Conservation (phyloP, 2,113 vertebrate species). For the Microtus montanus region DNA sequence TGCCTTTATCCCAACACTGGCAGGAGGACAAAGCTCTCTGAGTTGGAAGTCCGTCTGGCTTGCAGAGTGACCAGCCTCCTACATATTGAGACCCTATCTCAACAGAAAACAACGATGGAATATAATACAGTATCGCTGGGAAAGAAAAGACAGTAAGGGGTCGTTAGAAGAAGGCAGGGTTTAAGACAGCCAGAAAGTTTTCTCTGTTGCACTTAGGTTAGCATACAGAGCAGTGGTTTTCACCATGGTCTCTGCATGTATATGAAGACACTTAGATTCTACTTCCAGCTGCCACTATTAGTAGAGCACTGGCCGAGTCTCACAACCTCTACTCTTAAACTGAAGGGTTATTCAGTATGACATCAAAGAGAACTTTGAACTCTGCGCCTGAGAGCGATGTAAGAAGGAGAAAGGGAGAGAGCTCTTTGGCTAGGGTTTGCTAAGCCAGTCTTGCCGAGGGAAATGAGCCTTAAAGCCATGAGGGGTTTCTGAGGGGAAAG, state of each 20-base stretch:
- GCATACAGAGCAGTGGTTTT: background rate
- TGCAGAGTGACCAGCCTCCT: background rate
- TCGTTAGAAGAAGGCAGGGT: background rate
- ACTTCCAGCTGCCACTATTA: background rate
- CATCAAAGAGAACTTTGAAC: slow-evolving; percentile 46
- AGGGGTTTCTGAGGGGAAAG: background rate
- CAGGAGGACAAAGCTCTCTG: background rate
- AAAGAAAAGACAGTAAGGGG: slow-evolving; percentile 16
- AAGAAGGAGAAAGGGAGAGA: slow-evolving; percentile 1
- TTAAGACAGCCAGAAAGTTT: background rate
- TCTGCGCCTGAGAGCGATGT: background rate
- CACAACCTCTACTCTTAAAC: background rate
- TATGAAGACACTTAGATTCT: background rate
- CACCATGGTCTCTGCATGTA: background rate
- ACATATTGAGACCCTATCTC: background rate
- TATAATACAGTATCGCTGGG: background rate
- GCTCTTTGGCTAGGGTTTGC: slow-evolving; percentile 6
- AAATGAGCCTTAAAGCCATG: background rate
- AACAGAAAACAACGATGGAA: background rate
- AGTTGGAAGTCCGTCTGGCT: background rate
- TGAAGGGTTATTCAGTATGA: background rate
- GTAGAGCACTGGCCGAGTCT: background rate
- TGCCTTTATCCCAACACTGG: background rate
- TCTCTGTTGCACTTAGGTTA: background rate
- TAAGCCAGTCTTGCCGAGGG: background rate